A percentile compares a stretch with the other conserved stretches of the same genome.
Conservation (phyloP, 2,113 vertebrate genomes). For the Phainopepla nitens region DNA sequence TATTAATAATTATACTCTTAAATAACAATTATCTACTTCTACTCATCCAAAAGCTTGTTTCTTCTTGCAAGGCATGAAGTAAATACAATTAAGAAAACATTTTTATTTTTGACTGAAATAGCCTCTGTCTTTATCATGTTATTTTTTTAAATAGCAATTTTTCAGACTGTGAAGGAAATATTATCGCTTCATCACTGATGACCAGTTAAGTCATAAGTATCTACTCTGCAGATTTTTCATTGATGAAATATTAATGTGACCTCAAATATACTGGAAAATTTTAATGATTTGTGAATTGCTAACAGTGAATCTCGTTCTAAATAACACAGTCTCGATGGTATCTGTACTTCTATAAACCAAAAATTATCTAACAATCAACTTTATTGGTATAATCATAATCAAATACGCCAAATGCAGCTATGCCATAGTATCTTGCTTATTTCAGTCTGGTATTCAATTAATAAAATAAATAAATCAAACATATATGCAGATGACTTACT, state of each 20-base stretch:
- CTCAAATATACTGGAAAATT: constrained; percentile 53
- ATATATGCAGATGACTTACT: constrained; percentile 43
- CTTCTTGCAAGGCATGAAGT: constrained; percentile 4
- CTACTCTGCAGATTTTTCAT: constrained; percentile 33
- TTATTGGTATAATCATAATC: neutral
- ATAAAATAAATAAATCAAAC: constrained; percentile 58
- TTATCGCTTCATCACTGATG: constrained; percentile 58
- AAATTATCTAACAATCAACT: constrained; percentile 31
- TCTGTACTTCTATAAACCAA: constrained; percentile 33
- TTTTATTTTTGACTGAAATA: constrained; percentile 43
- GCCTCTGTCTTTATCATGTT: neutral
- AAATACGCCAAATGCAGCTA: constrained; percentile 41
- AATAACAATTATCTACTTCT: constrained; percentile 7
- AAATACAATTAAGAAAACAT: constrained; percentile 27
- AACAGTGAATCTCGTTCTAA: constrained; percentile 5
- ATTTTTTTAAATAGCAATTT: constrained; percentile 48
- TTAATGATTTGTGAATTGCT: neutral
- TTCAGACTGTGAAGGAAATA: constrained; percentile 44
- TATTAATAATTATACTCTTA: neutral
- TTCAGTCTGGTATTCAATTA: constrained; percentile 59
- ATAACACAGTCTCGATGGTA: neutral
- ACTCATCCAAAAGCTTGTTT: constrained; percentile 20
- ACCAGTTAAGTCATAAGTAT: constrained; percentile 55
- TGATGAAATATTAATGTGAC: constrained; percentile 65
- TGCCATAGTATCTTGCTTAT: constrained; percentile 1